phyloP scores from a whole-genome alignment of 2,888 invertebrate genomes.

The Zhuqinia jingwanae region DNA sequence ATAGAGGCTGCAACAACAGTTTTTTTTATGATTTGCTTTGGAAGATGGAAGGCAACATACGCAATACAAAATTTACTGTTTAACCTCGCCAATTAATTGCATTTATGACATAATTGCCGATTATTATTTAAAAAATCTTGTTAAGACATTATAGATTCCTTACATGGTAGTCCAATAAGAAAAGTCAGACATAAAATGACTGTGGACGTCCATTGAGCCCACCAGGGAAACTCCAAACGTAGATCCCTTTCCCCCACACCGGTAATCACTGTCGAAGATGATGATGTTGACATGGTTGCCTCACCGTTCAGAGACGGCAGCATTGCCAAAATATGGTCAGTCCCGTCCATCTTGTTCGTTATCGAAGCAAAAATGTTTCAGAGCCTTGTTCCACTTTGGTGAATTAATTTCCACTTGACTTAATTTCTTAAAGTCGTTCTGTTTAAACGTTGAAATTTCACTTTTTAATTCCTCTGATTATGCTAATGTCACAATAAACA shows the following conservation, averaged over 20 bases:
- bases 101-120: too few relatives aligned
- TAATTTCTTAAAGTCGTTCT: background rate
- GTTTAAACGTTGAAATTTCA: too few relatives aligned
- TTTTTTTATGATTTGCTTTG: too few relatives aligned
- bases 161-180: conserved; percentile 77
- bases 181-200: conserved; percentile 71
- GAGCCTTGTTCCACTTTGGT: too few relatives aligned
- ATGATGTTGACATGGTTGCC: background rate
- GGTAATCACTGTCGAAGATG: background rate
- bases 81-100: too few relatives aligned
- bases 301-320: background rate
- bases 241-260: conserved; percentile 62
- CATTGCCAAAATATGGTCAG: background rate
- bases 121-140: too few relatives aligned
- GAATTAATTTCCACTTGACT: too few relatives aligned
- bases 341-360: background rate
- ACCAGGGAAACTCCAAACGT: conserved; percentile 60
- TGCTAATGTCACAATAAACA: too few relatives aligned
- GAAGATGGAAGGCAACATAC: background rate
- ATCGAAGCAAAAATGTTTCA: background rate
- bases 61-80: too few relatives aligned
- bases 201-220: conserved; percentile 75
- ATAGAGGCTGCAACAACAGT: too few relatives aligned
- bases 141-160: too few relatives aligned
- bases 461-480: too few relatives aligned